Evolutionary conservation across 2,113 vertebrate genomes (phyloP), one percentile per base, ranked within the genome.

Genomic region (Hirundichthys speculiger): DNA sequence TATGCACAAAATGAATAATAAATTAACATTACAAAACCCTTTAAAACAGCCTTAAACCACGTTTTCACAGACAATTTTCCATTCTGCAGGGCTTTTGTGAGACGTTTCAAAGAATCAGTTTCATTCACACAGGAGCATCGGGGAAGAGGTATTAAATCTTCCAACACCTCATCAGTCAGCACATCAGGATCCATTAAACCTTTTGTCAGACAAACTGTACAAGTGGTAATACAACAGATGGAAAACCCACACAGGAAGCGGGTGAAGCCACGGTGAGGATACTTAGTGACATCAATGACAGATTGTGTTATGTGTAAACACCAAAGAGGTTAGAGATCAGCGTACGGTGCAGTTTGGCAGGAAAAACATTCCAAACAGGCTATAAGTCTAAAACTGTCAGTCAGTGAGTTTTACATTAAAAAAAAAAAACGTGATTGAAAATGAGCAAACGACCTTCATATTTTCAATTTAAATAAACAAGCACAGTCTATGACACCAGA

Each of bases 371-470:
- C 19, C 34, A 27, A 27, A 42, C 65, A 45, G 52, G 53, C 45
- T 49, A 11, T 20, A 7, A 65, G 45, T 54, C 39, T 58, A 38
- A 15, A 64, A 13, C 7, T 34, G 6, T 34, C 30, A 34, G 30
- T 34, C 27, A 10, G 30, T 34, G 30, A 4, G 30, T 9, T 27
- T n/a, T 27, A 27, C 6, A 6, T 6, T 27, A 7, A 7, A 34
- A 34, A n/a, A n/a, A n/a, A n/a, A n/a, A n/a, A n/a, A n/a, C n/a
- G 7, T 34, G 1, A 7, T 6, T 34, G 30, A 34, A 56, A 58
- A 75, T 0, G 2, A 66, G 70, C 34, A 56, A n/a, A 75, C 21
- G 58, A 75, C 69, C 75, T 90, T 90, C 82, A 90, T 45, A 18
- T 86, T 73, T 81, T 30, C 49, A 64, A 80, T 45, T 74, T 61